Evolutionary conservation across 2,888 invertebrate species (phyloP).

Genomic region (Eugnorisma glareosa): DNA sequence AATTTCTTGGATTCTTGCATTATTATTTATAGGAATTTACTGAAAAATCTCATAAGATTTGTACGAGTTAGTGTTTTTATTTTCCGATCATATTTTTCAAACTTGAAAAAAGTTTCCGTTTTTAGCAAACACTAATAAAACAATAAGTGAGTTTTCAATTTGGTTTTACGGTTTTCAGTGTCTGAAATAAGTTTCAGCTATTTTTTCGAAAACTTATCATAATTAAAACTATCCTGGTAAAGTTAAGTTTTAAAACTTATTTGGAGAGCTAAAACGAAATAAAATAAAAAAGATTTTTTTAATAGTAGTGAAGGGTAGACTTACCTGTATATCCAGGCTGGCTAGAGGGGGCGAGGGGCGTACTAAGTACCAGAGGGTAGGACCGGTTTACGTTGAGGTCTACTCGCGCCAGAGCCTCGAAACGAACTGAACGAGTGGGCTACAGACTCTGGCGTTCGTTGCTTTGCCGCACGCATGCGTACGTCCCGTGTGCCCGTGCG

Average conservation of each 20-base stretch:
- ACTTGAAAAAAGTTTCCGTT: not conserved
- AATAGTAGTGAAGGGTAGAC: not conserved
- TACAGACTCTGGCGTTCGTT: not conserved
- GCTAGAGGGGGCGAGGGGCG: not conserved
- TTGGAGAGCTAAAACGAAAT: not conserved
- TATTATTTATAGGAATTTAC: not conserved
- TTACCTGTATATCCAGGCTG: not conserved
- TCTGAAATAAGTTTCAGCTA: not conserved
- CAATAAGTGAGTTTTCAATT: not conserved
- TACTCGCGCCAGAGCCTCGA: slow-evolving; percentile 11
- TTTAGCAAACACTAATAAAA: not conserved
- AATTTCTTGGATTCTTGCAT: no score
- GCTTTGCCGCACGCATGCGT: slow-evolving; percentile 1
- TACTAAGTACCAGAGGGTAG: no score
- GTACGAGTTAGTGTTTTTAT: not conserved
- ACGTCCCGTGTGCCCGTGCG: not conserved
- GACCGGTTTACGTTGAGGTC: slow-evolving; percentile 10
- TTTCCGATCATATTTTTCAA: not conserved
- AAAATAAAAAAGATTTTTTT: no score
- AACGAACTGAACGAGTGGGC: slow-evolving; percentile 5
- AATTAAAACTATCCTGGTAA: not conserved
- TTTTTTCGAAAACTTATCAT: not conserved
- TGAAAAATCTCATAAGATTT: not conserved
- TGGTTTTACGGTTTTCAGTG: not conserved
- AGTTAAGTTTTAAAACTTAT: not conserved